Evolutionary conservation across 2,888 invertebrate genomes (phyloP), one percentile per base, ranked within the genome.

Genomic region (Eilema depressum): DNA sequence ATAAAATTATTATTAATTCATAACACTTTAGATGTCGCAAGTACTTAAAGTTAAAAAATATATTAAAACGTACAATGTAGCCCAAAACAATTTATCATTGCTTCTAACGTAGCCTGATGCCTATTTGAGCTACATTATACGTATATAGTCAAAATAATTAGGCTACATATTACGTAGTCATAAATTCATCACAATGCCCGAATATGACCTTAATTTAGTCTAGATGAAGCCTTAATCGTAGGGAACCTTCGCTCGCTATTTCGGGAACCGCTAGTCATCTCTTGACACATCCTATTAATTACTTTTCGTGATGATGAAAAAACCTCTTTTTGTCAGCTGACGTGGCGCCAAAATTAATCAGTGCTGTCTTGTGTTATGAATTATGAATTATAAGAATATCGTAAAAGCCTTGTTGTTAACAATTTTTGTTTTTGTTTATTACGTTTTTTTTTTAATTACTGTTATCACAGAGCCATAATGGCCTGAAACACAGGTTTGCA

Each of bases 211-310:
- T 69, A 77, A 83, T 82, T 74, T 65, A 63, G 64, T 71, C 65
- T 71, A 84, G 78, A 80, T 80, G 80, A 66, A 71, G 72, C 75
- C 63, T 81, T 78, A 80, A 80, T 82, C 73, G 72, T 53, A 59
- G 69, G 53, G 41, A 64, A 76, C 70, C 75, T 75, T 71, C 73
- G 68, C 69, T 70, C 72, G 61, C 77, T 71, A 66, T 83, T 75
- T 73, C 66, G 41, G 33, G 69, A 71, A 80, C 64, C 63, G 76
- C 82, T 28, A 82, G 84, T 82, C 82, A 82, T 80, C 78, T 69
- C 76, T 76, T 82, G 84, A 84, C 84, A 84, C 83, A 70, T 76
- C 63, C 78, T 76, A 80, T 84, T 82, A 82, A 82, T 81, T 81
- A 81, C 79, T 81, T 76, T 73, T 65, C 33, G 41, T 62, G 63